Conservation (phyloP, 2,797 vertebrate genomes). For the Danio albolineatus region DNA sequence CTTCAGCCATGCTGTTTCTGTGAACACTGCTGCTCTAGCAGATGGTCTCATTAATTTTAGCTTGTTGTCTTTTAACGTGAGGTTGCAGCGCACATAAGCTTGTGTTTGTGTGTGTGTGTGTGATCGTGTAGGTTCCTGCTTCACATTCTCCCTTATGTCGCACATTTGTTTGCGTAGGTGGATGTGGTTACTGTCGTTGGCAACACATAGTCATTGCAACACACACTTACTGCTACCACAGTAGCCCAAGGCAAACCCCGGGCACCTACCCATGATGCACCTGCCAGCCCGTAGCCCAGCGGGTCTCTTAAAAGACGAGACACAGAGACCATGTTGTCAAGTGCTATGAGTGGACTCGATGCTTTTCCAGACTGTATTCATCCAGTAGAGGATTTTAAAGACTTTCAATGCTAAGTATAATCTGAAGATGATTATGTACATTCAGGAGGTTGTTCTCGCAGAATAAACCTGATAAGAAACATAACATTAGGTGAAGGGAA, state of each 20-base stretch:
- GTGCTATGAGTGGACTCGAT: not conserved
- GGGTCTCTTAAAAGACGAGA: slow-evolving; percentile 19
- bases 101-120: slow-evolving; percentile 14
- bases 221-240: not conserved
- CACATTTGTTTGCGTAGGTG: slow-evolving; percentile 42
- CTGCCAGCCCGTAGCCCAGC: slow-evolving; percentile 15
- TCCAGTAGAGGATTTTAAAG: not conserved
- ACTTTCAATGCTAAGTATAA: not conserved
- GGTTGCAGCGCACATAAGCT: slow-evolving; percentile 47
- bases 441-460: no score
- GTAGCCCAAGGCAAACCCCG: slow-evolving; percentile 47
- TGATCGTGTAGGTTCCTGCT: not conserved
- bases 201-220: not conserved
- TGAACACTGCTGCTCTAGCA: slow-evolving; percentile 63
- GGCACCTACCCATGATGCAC: slow-evolving; percentile 49
- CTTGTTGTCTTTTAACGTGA: slow-evolving; percentile 71
- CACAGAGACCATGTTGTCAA: not conserved
- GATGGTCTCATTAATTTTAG: slow-evolving; percentile 71
- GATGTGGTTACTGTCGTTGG: slow-evolving; percentile 49
- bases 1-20: slow-evolving; percentile 54
- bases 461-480: no score
- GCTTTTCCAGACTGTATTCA: slow-evolving; percentile 6
- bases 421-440: no score
- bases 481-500: no score
- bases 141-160: slow-evolving; percentile 45